These are phyloP conservation scores for Aphelenchoides fujianensis DNA, from an alignment of 1,140 invertebrate species.

Conservation along the genomic window DNA sequence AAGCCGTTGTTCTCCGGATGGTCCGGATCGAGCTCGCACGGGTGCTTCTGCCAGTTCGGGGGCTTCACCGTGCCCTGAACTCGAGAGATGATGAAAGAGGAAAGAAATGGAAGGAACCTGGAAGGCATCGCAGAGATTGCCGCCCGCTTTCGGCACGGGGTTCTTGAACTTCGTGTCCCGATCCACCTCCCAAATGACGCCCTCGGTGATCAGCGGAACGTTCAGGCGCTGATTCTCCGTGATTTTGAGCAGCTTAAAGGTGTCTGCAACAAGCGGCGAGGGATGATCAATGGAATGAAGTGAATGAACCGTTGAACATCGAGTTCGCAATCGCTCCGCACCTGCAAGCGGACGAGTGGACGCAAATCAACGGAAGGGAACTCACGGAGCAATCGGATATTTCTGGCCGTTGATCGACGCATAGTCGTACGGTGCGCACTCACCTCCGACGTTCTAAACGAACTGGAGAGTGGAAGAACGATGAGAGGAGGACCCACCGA, in stretches of 20 bases:
- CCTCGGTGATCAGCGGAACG: conserved; percentile 67
- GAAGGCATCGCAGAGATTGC: conserved; percentile 44
- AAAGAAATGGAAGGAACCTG: conserved; percentile 21
- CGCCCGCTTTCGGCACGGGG: conserved; percentile 65
- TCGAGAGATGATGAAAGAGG: neutral
- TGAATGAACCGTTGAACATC: conserved; percentile 80
- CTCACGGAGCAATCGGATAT: conserved; percentile 67
- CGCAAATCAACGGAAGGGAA: neutral
- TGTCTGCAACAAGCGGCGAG: neutral
- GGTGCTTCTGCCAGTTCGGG: conserved; percentile 73
- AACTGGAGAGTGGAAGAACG: neutral
- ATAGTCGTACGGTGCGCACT: conserved; percentile 40
- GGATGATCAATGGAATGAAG: neutral
- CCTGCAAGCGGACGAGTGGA: neutral
- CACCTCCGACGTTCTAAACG: conserved; percentile 14
- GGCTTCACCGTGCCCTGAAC: conserved; percentile 58
- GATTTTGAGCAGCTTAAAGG: conserved; percentile 7
- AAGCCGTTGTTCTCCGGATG: conserved; percentile 88
- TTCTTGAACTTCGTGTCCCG: conserved; percentile 89
- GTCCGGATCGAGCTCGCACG: conserved; percentile 65
- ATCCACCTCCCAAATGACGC: conserved; percentile 94
- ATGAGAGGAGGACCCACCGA: neutral
- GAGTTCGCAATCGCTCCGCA: conserved; percentile 99
- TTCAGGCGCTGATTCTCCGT: no score
- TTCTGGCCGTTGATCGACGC: conserved; percentile 69